phyloP scores from a whole-genome alignment of 2,113 vertebrate species.

The Triplophysa rosa region DNA sequence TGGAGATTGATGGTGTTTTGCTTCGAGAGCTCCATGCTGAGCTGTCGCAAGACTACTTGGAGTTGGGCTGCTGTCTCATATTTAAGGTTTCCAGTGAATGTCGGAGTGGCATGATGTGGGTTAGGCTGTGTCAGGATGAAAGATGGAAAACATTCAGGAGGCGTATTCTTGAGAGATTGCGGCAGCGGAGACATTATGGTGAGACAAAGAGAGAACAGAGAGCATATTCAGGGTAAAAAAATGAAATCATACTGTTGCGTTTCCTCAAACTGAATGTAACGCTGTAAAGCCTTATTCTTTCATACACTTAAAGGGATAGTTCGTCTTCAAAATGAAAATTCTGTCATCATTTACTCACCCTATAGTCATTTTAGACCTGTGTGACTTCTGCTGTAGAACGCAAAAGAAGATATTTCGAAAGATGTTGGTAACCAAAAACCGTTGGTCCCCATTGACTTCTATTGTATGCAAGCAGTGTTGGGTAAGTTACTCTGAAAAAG shows the following conservation, averaged over 20 bases:
- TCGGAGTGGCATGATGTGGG: neutral
- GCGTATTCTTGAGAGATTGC: neutral
- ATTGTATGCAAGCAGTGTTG: too few relatives aligned
- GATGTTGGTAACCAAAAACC: too few relatives aligned
- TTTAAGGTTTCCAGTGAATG: neutral
- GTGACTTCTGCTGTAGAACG: too few relatives aligned
- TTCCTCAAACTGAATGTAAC: neutral
- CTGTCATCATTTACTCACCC: too few relatives aligned
- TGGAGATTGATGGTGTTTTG: neutral
- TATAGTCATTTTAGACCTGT: too few relatives aligned
- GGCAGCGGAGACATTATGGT: neutral
- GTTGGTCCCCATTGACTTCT: too few relatives aligned
- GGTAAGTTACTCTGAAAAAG: too few relatives aligned
- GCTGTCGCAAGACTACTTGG: neutral
- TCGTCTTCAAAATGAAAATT: too few relatives aligned
- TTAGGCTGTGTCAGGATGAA: neutral
- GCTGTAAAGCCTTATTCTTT: slow-evolving; percentile 3
- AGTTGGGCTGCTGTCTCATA: slow-evolving; percentile 12
- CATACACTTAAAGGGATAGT: neutral
- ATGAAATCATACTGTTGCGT: neutral
- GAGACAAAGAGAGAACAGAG: neutral
- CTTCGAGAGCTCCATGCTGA: neutral
- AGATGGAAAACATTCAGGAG: neutral
- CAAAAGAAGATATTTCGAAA: too few relatives aligned
- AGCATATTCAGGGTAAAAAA: neutral